phyloP scores from a whole-genome alignment of 2,797 vertebrate species.

The Columba guinea region DNA sequence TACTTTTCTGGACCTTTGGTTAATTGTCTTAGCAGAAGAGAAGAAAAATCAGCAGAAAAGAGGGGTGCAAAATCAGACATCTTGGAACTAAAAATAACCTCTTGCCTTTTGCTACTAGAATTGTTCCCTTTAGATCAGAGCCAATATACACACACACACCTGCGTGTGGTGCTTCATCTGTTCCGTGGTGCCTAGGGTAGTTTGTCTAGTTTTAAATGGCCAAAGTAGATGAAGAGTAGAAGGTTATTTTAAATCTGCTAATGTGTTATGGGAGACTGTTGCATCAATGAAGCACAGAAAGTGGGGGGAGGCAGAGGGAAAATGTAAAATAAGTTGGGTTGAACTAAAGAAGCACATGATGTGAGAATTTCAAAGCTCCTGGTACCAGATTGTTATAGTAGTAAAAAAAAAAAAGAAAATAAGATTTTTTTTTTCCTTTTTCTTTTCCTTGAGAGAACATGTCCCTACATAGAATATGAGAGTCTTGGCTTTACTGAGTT shows the following conservation, averaged over 20 bases:
- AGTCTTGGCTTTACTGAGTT: neutral
- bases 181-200: neutral
- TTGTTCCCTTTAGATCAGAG: neutral
- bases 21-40: neutral
- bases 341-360: neutral
- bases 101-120: neutral
- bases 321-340: constrained; percentile 1
- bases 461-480: fast-evolving
- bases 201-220: constrained; percentile 28
- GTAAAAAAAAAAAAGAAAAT: neutral
- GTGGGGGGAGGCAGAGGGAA: neutral
- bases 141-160: fast-evolving
- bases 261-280: neutral
- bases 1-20: neutral
- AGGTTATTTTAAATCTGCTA: constrained; percentile 47
- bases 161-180: neutral
- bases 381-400: neutral
- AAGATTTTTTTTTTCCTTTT: fast-evolving
- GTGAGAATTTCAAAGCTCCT: neutral
- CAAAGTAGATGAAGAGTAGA: constrained; percentile 23
- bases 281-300: neutral
- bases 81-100: constrained; percentile 11
- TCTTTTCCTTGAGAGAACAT: neutral
- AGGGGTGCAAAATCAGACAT: neutral
- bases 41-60: neutral